Evolutionary conservation across 2,113 vertebrate genomes (phyloP), one percentile per base, ranked within the genome.

Genomic region (Anseranas semipalmata): DNA sequence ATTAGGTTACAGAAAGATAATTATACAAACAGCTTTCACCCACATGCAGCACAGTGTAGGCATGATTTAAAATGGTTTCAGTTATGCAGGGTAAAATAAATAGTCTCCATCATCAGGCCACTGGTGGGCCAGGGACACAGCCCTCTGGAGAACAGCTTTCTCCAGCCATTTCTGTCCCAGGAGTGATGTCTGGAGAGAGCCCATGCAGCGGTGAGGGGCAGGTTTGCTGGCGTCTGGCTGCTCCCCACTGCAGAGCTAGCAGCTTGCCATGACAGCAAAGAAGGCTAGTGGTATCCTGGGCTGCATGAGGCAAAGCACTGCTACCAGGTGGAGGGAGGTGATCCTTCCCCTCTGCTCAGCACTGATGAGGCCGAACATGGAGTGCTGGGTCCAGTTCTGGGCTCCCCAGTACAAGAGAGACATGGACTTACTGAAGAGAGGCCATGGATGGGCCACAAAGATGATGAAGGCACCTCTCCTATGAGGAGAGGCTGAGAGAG

Each of bases 171-270:
- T 59, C 63, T 79, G 37, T 21, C 12, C 27, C 30, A 52, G 15
- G 32, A 25, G 1, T 7, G 37, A 20, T 7, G 1, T 48, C 63
- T 60, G 68, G 52, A 46, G 60, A 48, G 13, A 74, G 24, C 30
- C 32, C 0, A 0, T 56, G 78, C 24, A 63, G 48, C 59, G 33
- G 27, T 9, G 37, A 35, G 20, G 39, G 10, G 2, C 0, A 3
- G 24, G 5, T 32, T 32, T 68, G 35, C 19, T 9, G 6, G 48
- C 33, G 41, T 30, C 52, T 60, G 45, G 13, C 20, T 53, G 59
- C 50, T 85, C 21, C 56, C 27, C 11, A 1, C 2, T 25, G 28
- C 82, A 70, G 45, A 43, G 12, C 43, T 50, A 86, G 33, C 28
- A 28, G 25, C 18, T 21, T 59, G 18, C 10, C 33, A 52, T 59